A percentile compares a stretch with the other conserved stretches of the same genome.
Evolutionary conservation across 2,888 invertebrate genomes (phyloP).

Genomic region (Brenthis hecate): DNA sequence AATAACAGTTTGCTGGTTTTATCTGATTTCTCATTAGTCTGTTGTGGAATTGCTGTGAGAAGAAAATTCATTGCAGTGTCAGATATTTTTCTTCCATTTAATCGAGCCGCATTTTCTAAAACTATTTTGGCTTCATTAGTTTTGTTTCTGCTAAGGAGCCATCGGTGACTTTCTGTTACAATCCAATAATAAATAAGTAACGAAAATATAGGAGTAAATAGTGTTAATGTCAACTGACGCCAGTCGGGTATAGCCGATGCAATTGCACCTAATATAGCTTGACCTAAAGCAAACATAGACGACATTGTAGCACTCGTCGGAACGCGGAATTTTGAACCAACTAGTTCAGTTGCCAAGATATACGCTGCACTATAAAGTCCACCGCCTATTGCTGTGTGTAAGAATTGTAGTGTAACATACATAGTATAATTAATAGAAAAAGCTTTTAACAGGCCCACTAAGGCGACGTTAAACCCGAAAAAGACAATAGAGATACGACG

Average conservation of each 20-base stretch:
- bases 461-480: slow-evolving; percentile 67
- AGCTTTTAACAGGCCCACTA: slow-evolving; percentile 65
- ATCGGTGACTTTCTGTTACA: slow-evolving; percentile 87
- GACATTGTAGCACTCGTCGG: slow-evolving; percentile 87
- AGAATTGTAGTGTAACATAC: slow-evolving; percentile 67
- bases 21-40: slow-evolving; percentile 46
- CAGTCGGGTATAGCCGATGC: slow-evolving; percentile 87
- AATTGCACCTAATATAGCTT: slow-evolving; percentile 84
- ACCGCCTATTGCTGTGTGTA: slow-evolving; percentile 71
- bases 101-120: slow-evolving; percentile 82
- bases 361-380: slow-evolving; percentile 73
- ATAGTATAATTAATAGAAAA: slow-evolving; percentile 71
- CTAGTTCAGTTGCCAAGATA: slow-evolving; percentile 87
- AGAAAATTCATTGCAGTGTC: slow-evolving; percentile 67
- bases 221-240: slow-evolving; percentile 84
- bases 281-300: slow-evolving; percentile 88
- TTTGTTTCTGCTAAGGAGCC: slow-evolving; percentile 87
- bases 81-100: slow-evolving; percentile 82
- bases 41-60: slow-evolving; percentile 57
- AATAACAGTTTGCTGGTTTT: slow-evolving; percentile 50
- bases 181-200: slow-evolving; percentile 86
- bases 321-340: slow-evolving; percentile 87
- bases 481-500: slow-evolving; percentile 66
- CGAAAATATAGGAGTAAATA: slow-evolving; percentile 86
- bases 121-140: slow-evolving; percentile 83